phyloP scores from a whole-genome alignment of 2,888 invertebrate species.

The Lissocephala sabroskyi region DNA sequence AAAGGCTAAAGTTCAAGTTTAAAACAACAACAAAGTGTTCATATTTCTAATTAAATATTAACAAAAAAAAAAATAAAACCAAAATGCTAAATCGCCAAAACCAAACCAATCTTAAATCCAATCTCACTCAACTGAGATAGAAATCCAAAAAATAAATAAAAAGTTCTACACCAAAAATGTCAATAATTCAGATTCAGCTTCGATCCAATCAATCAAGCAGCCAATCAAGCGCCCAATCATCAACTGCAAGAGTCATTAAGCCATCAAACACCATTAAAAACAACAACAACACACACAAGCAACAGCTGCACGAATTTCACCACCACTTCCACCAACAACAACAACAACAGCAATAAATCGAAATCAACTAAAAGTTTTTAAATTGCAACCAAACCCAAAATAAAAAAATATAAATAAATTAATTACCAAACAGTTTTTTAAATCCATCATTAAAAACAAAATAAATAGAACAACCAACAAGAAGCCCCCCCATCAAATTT shows the following conservation, averaged over 20 bases:
- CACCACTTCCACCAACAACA: conserved; percentile 12
- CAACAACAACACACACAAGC: conserved; percentile 22
- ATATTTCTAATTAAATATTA: conserved; percentile 33
- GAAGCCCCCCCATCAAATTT: no score
- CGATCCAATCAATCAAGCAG: conserved; percentile 34
- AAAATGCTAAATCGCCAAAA: conserved; percentile 35
- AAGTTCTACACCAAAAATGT: conserved; percentile 31
- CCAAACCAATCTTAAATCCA: conserved; percentile 14
- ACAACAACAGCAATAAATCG: conserved; percentile 3
- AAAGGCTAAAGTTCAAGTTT: conserved; percentile 14
- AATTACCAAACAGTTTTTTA: no score
- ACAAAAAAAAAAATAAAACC: conserved; percentile 6
- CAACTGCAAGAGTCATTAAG: conserved; percentile 54
- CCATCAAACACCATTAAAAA: conserved; percentile 28
- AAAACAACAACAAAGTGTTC: conserved; percentile 48
- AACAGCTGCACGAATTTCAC: conserved; percentile 12
- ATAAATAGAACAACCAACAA: conserved; percentile 1
- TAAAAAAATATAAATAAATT: conserved; percentile 30
- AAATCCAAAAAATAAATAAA: background rate
- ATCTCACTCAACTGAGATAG: background rate
- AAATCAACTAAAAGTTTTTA: conserved; percentile 23
- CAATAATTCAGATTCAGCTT: conserved; percentile 31
- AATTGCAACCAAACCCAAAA: conserved; percentile 34
- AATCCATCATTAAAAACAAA: conserved; percentile 3
- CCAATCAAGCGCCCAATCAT: conserved; percentile 50